These are phyloP conservation scores for Amiota minor DNA, from an alignment of 2,888 invertebrate genomes.

Conservation along the genomic window DNA sequence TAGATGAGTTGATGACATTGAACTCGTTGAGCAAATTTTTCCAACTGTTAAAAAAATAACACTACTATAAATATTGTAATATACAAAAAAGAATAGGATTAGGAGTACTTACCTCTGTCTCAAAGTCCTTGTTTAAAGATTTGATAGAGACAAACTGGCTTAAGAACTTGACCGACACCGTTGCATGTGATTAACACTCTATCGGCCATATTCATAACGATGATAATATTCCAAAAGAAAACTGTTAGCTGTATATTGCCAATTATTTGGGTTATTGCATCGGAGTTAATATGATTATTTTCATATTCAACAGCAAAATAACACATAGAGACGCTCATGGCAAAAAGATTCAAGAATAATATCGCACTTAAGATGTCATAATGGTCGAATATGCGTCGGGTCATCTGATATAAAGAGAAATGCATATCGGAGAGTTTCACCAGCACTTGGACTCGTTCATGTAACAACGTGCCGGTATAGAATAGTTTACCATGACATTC, in stretches of 20 bases:
- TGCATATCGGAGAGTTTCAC: constrained; percentile 20
- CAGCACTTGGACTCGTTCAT: not conserved
- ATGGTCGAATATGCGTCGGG: constrained; percentile 10
- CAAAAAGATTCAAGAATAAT: constrained; percentile 46
- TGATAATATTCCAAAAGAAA: constrained; percentile 16
- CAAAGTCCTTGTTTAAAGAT: constrained; percentile 25
- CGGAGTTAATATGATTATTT: not conserved
- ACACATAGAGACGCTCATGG: constrained; percentile 43
- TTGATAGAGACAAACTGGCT: constrained; percentile 46
- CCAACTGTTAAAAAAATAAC: constrained; percentile 41
- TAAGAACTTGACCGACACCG: constrained; percentile 38
- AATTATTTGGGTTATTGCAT: too few relatives aligned
- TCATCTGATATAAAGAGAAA: constrained; percentile 26
- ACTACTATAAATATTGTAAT: not conserved
- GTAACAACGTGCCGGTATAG: not conserved
- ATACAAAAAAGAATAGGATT: not conserved
- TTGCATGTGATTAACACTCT: constrained; percentile 49
- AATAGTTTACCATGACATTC: not conserved
- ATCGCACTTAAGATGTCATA: constrained; percentile 16
- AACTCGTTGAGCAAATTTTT: constrained; percentile 39
- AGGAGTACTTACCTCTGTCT: constrained; percentile 47
- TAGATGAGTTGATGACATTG: constrained; percentile 45
- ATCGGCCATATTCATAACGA: constrained; percentile 49
- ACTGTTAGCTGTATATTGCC: too few relatives aligned
- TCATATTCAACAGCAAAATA: constrained; percentile 53